Conservation (phyloP, 2,797 vertebrate genomes). For the Neostethus bicornis region DNA sequence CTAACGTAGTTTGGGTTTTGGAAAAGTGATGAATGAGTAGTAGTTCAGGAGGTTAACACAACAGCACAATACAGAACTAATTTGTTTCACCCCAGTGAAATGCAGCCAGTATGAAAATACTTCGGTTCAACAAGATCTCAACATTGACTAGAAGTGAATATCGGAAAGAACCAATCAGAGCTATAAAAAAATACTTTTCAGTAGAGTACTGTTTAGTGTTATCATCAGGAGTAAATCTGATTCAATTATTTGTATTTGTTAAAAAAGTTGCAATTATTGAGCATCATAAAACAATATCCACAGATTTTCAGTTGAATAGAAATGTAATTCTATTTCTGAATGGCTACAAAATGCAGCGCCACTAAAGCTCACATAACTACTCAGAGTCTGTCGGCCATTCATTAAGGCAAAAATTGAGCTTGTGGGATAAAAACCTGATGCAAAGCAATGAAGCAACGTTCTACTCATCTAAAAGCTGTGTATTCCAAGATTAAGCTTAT, state of each 20-base stretch:
- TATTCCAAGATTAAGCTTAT: conserved; percentile 18
- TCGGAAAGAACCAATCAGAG: no score
- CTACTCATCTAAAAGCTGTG: conserved; percentile 36
- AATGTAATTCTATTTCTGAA: background rate
- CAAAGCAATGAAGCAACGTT: no score
- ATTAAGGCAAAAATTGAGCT: background rate
- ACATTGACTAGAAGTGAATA: no score
- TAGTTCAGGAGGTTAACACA: no score
- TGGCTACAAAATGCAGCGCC: background rate
- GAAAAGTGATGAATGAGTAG: no score
- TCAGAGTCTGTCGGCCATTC: background rate
- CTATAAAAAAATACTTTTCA: background rate
- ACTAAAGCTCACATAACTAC: background rate
- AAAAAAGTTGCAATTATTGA: background rate
- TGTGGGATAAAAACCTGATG: conserved; percentile 34
- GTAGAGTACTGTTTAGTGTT: background rate
- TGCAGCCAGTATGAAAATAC: no score
- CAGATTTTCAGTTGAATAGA: no score
- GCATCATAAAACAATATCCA: background rate
- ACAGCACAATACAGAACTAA: no score
- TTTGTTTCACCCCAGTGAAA: no score
- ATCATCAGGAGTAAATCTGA: background rate
- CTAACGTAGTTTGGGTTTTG: no score
- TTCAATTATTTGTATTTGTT: background rate
- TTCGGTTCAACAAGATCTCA: no score